These are phyloP conservation scores for Linyphia triangularis DNA, from an alignment of 2,888 invertebrate species.

Conservation along the genomic window DNA sequence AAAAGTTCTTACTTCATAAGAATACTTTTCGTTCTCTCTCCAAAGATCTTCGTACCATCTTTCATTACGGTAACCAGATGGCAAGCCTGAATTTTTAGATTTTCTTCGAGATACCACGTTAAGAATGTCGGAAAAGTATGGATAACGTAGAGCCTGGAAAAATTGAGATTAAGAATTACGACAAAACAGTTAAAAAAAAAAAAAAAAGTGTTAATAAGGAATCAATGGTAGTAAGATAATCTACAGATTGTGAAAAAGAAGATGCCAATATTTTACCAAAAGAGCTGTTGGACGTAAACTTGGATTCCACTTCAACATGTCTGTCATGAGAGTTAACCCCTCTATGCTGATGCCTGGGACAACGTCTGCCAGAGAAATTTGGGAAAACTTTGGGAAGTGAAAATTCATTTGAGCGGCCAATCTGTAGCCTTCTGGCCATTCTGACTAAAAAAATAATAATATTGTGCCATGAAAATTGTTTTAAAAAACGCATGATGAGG, in stretches of 20 bases:
- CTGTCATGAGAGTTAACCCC: conserved; percentile 90
- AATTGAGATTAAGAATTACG: not conserved
- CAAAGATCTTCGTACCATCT: conserved; percentile 56
- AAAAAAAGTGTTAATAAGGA: no score
- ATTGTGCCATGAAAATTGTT: not conserved
- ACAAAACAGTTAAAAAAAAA: no score
- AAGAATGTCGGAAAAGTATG: conserved; percentile 30
- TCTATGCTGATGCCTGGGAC: conserved; percentile 91
- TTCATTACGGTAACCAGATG: conserved; percentile 31
- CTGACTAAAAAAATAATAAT: conserved; percentile 83
- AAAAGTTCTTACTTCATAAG: conserved; percentile 18
- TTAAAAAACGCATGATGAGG: not conserved
- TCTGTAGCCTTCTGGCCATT: conserved; percentile 97
- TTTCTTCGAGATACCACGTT: conserved; percentile 32
- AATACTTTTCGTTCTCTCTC: conserved; percentile 24
- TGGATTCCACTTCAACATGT: conserved; percentile 95
- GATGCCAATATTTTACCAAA: conserved; percentile 78
- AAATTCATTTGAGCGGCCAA: conserved; percentile 96
- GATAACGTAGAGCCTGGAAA: conserved; percentile 54
- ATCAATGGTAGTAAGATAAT: no score
- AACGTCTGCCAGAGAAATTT: conserved; percentile 88
- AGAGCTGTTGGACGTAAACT: conserved; percentile 91
- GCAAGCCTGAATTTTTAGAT: not conserved
- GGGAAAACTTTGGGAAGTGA: conserved; percentile 93
- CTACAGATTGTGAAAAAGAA: no score